Evolutionary conservation across 2,797 vertebrate genomes (phyloP), one percentile per base, ranked within the genome.

Genomic region (Hoplostethus atlanticus): DNA sequence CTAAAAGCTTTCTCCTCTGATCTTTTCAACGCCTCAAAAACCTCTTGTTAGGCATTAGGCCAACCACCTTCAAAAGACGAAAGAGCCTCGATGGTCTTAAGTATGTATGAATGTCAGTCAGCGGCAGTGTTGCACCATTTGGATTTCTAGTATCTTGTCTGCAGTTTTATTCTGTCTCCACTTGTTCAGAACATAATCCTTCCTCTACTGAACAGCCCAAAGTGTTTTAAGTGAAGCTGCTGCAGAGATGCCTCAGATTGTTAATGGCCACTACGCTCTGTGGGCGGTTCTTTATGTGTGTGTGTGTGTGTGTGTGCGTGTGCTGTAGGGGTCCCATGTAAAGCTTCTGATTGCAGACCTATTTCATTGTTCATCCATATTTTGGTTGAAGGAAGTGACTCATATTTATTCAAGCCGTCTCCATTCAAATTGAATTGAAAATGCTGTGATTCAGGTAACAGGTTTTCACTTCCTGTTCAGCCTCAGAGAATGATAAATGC

Each of bases 181-280:
- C 67, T 57, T 28, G 60, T 76, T 71, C 58, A 42, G 13, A 75
- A 44, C 21, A 25, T 53, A 57, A 73, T 77, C 60, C 3, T 16
- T 58, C n/a, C 59, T 0, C 15, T 28, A 21, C 8, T 62, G 65
- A 81, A 50, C 63, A 15, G 66, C 47, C 17, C 1, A 1, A 50
- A 77, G 58, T 73, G 72, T 74, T 62, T 77, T 16, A 48, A 80
- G 74, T 40, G 68, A 77, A 46, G 44, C 76, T 62, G 69, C 61
- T 81, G 68, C 77, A 81, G 72, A 75, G 54, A 6, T 30, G 65
- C 30, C 30, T 76, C 68, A 74, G 73, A 73, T 64, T 76, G 61
- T 68, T 80, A 80, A 89, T 73, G 42, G 76, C 67, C 42, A 30
- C 4, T 65, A 50, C 36, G 10, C 36, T 48, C 44, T 60, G 64